Base-by-base conservation (phyloP, 2,888 invertebrate genomes). In the Drosophila greeni region DNA sequence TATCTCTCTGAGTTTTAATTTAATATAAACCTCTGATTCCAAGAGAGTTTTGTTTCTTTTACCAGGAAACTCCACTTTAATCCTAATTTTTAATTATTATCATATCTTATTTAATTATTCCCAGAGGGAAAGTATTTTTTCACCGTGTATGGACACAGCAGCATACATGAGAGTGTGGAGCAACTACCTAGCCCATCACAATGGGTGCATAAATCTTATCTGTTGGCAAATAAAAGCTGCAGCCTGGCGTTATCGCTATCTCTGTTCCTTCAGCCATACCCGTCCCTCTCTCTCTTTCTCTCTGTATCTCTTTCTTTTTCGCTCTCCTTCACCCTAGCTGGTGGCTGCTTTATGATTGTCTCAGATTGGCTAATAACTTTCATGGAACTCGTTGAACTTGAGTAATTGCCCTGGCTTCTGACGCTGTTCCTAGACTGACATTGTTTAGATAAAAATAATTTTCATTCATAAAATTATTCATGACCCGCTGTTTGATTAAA, bases 401-500 rank as follows among this genome's bases (percentile, higher is more conserved):
- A 64, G 69, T 69, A 62, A 69, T 69, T 69, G 70, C 36, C 36
- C 20, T 33, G 43, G 7, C 52, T 52, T 49, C 26, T 20, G 16
- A 24, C 52, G 39, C 23, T 23, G 18, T 8, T 43, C 26, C 24
- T 12, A 42, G 42, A 45, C 42, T 39, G 65, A 36, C 65, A 65
- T 48, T 65, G 42, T 37, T 65, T 65, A 65, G 65, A 65, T 43
- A 54, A 54, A 67, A 67, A 67, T 59, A 67, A 53, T 52, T 51
- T 29, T 29, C 51, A 42, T 45, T 62, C 70, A 43, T 56, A 29
- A 62, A 62, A 62, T 69, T 69, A 69, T 69, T 69, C 70, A 69
- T 60, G 16, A 16, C 62, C 55, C 20, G 69, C 47, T 52, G 70
- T 69, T 67, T 67, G 67, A 67, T 67, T 67, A 68, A 67, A 68